Evolutionary conservation across 2,797 vertebrate species (phyloP), one percentile per base, ranked within the genome.

Genomic region (Gallinago nigripennis): DNA sequence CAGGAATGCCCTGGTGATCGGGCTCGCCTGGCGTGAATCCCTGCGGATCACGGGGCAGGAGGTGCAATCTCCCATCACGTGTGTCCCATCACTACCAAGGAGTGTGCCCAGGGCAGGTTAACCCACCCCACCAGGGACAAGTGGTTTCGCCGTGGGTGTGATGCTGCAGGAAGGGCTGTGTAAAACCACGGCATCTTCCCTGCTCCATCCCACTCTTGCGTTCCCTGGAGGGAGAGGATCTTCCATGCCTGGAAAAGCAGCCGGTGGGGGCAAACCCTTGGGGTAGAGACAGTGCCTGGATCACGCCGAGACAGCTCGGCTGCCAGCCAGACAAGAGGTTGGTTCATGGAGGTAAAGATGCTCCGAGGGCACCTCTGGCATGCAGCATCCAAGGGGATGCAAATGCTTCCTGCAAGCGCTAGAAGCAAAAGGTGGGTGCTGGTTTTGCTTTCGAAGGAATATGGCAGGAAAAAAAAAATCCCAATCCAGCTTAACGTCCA

Each of bases 101-200:
- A 65, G 54, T 0, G 4, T n/a, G 33, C 39, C 50, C 0, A 0
- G 68, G 51, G 71, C 0, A 3, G 17, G 43, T 56, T 35, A 13
- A 13, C 23, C 39, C 68, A 20, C 39, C 23, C 73, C 4, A 3
- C 31, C 50, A 33, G 66, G 48, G 50, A 39, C 75, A 57, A 45
- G 46, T 58, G 18, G 13, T 2, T 54, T 51, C 66, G 16, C 50
- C 64, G 57, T 21, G 8, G 4, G 25, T 20, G 53, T 1, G 11
- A 4, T 30, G 46, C 78, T 33, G 37, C 3, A 3, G 69, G 41
- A 63, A 83, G 39, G 50, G 56, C 84, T 84, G 57, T 7, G 9
- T 41, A 41, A 84, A 69, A 23, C 63, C 72, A 75, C 66, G 1
- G 3, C 70, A 24, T 41, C 70, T 76, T 53, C 31, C 78, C 70